Evolutionary conservation across 2,888 invertebrate genomes (phyloP).

Genomic region (Drosophila infuscata): DNA sequence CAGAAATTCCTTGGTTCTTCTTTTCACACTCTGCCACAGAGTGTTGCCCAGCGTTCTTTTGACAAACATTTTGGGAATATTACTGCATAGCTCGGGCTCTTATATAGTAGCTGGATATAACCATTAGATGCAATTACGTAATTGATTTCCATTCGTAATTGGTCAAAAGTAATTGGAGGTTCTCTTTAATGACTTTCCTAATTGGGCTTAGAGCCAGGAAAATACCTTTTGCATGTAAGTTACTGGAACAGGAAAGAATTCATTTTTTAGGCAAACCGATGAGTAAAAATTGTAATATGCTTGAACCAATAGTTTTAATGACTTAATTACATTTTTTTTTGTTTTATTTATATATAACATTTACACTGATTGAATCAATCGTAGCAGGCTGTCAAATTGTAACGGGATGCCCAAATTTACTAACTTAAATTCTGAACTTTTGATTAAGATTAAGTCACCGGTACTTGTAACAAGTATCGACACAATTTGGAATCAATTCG

Average conservation of each 20-base stretch:
- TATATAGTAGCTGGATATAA: conserved; percentile 4
- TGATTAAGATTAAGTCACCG: no score
- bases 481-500: background rate
- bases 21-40: conserved; percentile 18
- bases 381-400: background rate
- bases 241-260: background rate
- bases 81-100: background rate
- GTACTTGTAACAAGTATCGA: background rate
- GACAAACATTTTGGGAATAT: conserved; percentile 29
- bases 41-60: background rate
- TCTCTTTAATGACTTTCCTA: conserved; percentile 6
- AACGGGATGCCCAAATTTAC: background rate
- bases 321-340: no score
- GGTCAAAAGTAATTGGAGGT: no score
- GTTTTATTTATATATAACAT: no score
- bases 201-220: background rate
- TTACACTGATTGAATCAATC: background rate
- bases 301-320: no score
- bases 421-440: background rate
- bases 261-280: background rate
- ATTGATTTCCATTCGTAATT: conserved; percentile 14
- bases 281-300: background rate
- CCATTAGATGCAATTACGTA: conserved; percentile 10
- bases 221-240: background rate
- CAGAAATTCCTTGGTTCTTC: conserved; percentile 87